Evolutionary conservation across 2,113 vertebrate genomes (phyloP), one percentile per base, ranked within the genome.

Genomic region (Cryptotis parvus): DNA sequence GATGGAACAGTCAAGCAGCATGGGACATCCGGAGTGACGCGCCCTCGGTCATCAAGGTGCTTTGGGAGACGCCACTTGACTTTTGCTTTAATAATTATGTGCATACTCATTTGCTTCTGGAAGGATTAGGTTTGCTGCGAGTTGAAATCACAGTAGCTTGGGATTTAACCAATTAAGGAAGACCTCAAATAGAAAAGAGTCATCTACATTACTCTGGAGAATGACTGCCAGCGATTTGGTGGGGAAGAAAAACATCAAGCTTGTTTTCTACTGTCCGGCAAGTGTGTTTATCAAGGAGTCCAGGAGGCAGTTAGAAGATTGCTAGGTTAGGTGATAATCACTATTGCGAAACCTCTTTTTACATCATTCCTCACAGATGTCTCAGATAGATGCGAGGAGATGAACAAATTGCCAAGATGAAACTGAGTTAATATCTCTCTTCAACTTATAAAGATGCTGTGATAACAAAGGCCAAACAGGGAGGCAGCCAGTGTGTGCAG

Each of bases 331-430:
- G 55, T 35, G 41, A 31, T 8, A 4, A 3, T 63, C 18, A 3
- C 29, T 27, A 20, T 91, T 96, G 81, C 29, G 61, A 93, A 96
- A 96, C 55, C 15, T 0, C 29, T 43, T 41, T n/a, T 92, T 77
- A 80, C 91, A 91, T 90, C 68, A 31, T 18, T 0, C 31, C 73
- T 11, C 20, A 78, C 55, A 80, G 73, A 91, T 84, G 82, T 41
- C 52, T 55, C 74, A 61, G 80, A 65, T 24, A 75, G 80, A 75
- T 29, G 79, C 6, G 29, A 89, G 77, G 73, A 70, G 72, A 85
- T 16, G n/a, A 79, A 61, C 69, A 79, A 33, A 41, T 37, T n/a
- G 66, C 74, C 55, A 18, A 91, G 69, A 63, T 75, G 69, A 92
- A 87, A 84, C 81, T 8, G 9, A 69, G 29, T 72, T 14, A 66